A percentile compares a stretch with the other conserved stretches of the same genome.
Evolutionary conservation across 2,888 invertebrate genomes (phyloP).

Genomic region (Synanthedon andrenaeformis): DNA sequence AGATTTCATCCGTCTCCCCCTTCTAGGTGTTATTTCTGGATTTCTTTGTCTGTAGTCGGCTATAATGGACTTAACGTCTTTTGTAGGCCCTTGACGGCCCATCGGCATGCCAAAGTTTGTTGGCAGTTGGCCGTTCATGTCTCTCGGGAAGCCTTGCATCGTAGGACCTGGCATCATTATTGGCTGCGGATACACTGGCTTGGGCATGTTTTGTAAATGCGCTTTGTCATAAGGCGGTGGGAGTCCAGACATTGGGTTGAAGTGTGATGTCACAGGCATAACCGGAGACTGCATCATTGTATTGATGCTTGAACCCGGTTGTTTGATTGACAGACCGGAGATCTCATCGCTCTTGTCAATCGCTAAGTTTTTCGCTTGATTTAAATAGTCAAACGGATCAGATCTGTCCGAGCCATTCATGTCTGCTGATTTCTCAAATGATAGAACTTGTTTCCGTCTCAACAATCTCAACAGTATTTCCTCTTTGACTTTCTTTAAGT

Average conservation of each 20-base stretch:
- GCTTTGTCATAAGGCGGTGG: constrained; percentile 61
- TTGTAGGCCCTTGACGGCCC: constrained; percentile 81
- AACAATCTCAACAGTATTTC: constrained; percentile 80
- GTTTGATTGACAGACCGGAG: constrained; percentile 53
- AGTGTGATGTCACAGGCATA: constrained; percentile 50
- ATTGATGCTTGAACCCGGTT: constrained; percentile 34
- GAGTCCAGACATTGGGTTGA: constrained; percentile 49
- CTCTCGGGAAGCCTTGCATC: constrained; percentile 51
- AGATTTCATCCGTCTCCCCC: constrained; percentile 74
- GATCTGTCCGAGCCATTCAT: constrained; percentile 45
- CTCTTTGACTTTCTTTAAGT: constrained; percentile 86
- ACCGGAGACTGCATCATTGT: constrained; percentile 46
- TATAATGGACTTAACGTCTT: constrained; percentile 85
- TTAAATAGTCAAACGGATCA: constrained; percentile 56
- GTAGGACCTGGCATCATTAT: constrained; percentile 51
- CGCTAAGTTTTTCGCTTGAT: constrained; percentile 52
- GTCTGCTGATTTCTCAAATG: constrained; percentile 53
- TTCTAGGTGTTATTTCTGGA: constrained; percentile 78
- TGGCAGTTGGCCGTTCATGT: constrained; percentile 71
- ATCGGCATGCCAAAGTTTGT: constrained; percentile 60
- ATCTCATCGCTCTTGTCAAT: constrained; percentile 64
- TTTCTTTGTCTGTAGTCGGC: constrained; percentile 83
- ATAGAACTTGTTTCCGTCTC: constrained; percentile 75
- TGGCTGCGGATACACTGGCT: constrained; percentile 52
- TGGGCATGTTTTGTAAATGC: constrained; percentile 53